Percentiles rank a stretch among this genome's conserved stretches.
phyloP scores from a whole-genome alignment of 1,140 invertebrate genomes.

The Andricus grossulariae region DNA sequence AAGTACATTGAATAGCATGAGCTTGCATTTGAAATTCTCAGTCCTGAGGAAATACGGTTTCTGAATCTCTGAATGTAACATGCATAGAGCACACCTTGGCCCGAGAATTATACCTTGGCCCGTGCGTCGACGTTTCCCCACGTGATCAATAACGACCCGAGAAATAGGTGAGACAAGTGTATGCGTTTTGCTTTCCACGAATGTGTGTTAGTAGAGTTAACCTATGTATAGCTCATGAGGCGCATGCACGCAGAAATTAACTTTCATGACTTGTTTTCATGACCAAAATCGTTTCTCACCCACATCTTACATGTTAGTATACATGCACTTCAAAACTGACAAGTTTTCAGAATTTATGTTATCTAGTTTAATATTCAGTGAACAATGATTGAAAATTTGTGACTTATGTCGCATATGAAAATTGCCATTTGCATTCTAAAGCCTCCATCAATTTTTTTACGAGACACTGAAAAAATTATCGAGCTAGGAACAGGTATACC shows the following conservation, averaged over 20 bases:
- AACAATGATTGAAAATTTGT: too few relatives aligned
- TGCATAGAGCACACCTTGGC: slow-evolving; percentile 13
- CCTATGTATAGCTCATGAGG: neutral
- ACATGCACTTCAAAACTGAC: neutral
- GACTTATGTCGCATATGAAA: too few relatives aligned
- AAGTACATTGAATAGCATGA: neutral
- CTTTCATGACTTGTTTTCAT: neutral
- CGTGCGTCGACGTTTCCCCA: slow-evolving; percentile 51
- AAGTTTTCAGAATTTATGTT: neutral
- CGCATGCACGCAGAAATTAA: neutral
- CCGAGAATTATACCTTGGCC: slow-evolving; percentile 45
- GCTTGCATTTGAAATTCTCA: neutral
- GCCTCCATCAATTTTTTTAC: neutral
- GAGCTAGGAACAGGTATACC: too few relatives aligned
- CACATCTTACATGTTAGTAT: neutral
- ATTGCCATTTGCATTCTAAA: neutral
- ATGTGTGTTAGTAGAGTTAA: neutral
- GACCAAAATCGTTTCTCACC: neutral
- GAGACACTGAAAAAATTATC: too few relatives aligned
- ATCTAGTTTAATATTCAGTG: neutral
- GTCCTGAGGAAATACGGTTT: neutral
- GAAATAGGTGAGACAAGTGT: slow-evolving; percentile 52
- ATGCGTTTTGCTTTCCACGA: slow-evolving; percentile 44
- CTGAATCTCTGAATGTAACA: slow-evolving; percentile 14
- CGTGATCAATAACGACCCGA: slow-evolving; percentile 54